Percentiles rank a stretch among this genome's conserved stretches.
These are phyloP conservation scores for Pithys albifrons DNA, from an alignment of 2,113 vertebrate species.

Conservation along the genomic window DNA sequence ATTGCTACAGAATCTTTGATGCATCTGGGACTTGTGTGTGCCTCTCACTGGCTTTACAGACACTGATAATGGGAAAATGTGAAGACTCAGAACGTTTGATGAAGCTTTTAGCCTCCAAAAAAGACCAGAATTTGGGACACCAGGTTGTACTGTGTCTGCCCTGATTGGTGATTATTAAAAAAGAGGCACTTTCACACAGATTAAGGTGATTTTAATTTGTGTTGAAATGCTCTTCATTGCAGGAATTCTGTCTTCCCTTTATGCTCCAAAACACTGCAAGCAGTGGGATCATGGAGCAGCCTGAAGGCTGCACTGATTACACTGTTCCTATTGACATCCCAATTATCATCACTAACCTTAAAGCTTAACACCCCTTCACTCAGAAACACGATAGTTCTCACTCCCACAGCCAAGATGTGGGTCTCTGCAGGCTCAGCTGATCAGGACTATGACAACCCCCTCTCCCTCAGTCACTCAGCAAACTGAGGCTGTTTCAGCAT, in stretches of 20 bases:
- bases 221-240: not conserved
- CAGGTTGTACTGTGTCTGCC: not conserved
- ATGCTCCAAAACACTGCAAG: not conserved
- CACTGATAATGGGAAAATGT: not conserved
- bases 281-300: not conserved
- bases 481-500: not conserved
- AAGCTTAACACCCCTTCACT: not conserved
- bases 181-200: not conserved
- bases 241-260: not conserved
- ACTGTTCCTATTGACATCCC: slow-evolving; percentile 3
- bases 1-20: not conserved
- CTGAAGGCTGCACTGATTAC: not conserved
- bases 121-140: not conserved
- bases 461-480: not conserved
- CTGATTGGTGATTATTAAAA: not conserved
- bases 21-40: not conserved
- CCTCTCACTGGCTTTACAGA: not conserved
- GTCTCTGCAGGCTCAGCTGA: slow-evolving; percentile 21
- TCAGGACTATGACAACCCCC: not conserved
- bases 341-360: slow-evolving; percentile 4
- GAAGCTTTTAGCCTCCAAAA: not conserved
- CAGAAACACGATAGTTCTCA: not conserved
- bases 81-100: not conserved
- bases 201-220: not conserved
- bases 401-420: slow-evolving; percentile 8